phyloP scores from a whole-genome alignment of 2,797 vertebrate species.

The Catamblyrhynchus diadema region DNA sequence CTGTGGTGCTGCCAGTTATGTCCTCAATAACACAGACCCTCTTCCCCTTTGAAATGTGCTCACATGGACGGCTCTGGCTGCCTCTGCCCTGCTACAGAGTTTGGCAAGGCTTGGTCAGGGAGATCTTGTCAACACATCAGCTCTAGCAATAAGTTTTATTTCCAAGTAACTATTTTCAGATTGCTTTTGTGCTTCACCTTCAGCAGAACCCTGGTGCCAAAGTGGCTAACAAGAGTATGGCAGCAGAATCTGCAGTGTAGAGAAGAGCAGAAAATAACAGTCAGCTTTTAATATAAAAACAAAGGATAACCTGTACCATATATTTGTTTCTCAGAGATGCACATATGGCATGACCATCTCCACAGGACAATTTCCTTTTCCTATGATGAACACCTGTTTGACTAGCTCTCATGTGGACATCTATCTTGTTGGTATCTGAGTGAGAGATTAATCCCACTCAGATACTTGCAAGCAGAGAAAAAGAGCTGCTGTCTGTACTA shows the following conservation, averaged over 20 bases:
- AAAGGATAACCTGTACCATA: background rate
- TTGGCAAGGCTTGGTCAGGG: background rate
- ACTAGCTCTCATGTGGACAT: background rate
- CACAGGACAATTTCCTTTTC: background rate
- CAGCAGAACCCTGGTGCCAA: background rate
- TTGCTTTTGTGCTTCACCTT: background rate
- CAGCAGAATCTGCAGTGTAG: fast-evolving
- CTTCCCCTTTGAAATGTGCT: background rate
- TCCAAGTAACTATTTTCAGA: background rate
- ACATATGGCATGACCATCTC: background rate
- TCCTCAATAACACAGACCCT: background rate
- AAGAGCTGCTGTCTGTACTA: background rate
- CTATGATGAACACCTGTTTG: background rate
- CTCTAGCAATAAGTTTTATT: background rate
- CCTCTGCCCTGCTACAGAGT: background rate
- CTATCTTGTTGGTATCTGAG: background rate
- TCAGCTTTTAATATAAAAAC: background rate
- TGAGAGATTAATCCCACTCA: background rate
- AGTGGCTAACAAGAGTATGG: background rate
- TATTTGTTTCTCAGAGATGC: background rate
- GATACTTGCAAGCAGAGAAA: background rate
- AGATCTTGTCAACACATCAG: background rate
- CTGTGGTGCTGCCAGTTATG: background rate
- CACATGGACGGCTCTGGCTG: background rate
- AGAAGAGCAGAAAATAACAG: background rate